Evolutionary conservation across 2,797 vertebrate genomes (phyloP).

Genomic region (Pagetopsis macropterus): DNA sequence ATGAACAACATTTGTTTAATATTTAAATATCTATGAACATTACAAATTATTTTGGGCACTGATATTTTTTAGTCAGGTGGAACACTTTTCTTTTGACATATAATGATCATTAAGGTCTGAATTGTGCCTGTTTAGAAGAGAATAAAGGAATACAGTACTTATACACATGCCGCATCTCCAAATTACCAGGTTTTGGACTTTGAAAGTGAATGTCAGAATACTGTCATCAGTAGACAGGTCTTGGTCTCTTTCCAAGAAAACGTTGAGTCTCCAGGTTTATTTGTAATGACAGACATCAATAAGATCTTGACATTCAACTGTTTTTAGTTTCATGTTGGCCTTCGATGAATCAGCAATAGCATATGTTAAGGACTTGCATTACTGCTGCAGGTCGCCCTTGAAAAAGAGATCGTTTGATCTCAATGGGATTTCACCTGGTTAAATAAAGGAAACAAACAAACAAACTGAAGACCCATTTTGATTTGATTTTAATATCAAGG

Average conservation of each 20-base stretch:
- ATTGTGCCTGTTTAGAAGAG: not conserved
- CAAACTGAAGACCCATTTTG: conserved; percentile 25
- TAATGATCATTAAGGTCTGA: too few species aligned
- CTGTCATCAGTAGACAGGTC: not conserved
- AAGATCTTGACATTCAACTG: conserved; percentile 31
- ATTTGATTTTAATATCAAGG: conserved; percentile 61
- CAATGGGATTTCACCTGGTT: too few species aligned
- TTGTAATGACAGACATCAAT: conserved; percentile 41
- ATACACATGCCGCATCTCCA: not conserved
- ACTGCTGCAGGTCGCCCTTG: conserved; percentile 8
- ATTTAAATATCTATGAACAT: conserved; percentile 9
- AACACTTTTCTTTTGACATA: not conserved
- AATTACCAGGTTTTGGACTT: conserved; percentile 13
- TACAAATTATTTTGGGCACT: not conserved
- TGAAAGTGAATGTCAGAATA: conserved; percentile 1
- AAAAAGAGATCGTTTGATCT: too few species aligned
- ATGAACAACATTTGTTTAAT: not conserved
- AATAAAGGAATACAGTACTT: not conserved
- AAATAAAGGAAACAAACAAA: too few species aligned
- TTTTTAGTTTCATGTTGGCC: conserved; percentile 33
- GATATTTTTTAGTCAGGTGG: not conserved
- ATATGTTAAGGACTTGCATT: conserved; percentile 68
- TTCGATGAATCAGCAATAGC: conserved; percentile 51
- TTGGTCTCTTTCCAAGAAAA: not conserved
- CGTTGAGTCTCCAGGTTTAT: conserved; percentile 13